These are phyloP conservation scores for Pycnonotus jocosus DNA, from an alignment of 2,113 vertebrate species.

Conservation along the genomic window DNA sequence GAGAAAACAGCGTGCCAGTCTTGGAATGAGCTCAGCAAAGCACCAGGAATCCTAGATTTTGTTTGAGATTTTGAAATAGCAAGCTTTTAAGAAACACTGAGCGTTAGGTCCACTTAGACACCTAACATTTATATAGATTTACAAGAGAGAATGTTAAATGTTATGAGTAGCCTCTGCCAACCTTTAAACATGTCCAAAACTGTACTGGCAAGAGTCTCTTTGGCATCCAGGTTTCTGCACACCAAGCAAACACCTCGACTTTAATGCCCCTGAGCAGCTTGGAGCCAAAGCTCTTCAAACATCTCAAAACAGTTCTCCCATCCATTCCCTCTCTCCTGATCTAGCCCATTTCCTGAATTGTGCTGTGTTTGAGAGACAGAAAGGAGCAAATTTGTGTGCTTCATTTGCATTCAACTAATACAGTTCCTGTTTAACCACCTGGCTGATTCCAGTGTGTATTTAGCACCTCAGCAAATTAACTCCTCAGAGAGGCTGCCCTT, in stretches of 20 bases:
- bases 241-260: fast-evolving
- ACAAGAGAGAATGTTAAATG: neutral
- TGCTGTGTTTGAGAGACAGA: neutral
- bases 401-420: neutral
- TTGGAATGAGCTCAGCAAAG: neutral
- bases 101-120: neutral
- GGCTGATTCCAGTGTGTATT: neutral
- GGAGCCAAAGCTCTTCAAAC: neutral
- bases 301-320: neutral
- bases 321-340: neutral
- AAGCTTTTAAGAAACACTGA: neutral
- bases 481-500: neutral
- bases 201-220: neutral
- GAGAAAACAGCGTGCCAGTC: neutral
- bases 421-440: neutral
- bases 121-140: neutral
- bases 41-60: neutral
- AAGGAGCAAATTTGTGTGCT: neutral
- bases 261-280: neutral
- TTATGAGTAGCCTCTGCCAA: neutral
- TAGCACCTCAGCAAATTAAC: neutral
- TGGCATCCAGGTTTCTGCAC: neutral
- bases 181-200: neutral
- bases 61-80: neutral
- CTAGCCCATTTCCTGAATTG: neutral